Conservation (phyloP, 37 sponge, comb jelly and placozoan species). For the Diacarnus erythraeanus region DNA sequence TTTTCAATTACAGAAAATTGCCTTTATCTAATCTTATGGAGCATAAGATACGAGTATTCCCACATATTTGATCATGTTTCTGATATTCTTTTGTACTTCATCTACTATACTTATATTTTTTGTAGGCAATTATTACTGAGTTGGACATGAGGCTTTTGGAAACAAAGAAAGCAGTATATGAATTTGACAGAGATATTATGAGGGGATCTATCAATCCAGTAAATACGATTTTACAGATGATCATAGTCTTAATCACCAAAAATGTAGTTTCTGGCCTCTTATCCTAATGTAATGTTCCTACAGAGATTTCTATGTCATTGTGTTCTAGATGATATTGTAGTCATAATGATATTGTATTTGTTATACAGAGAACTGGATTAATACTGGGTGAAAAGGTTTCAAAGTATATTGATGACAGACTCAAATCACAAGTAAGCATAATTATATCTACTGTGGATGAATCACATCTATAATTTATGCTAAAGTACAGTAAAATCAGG, state of each 20-base stretch:
- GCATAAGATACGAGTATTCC: conserved; percentile 1
- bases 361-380: conserved; percentile 71
- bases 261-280: too few species aligned
- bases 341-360: not conserved
- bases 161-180: conserved; percentile 86
- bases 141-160: conserved; percentile 76
- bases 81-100: not conserved
- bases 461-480: too few species aligned
- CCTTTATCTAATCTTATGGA: not conserved
- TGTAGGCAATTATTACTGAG: conserved; percentile 85
- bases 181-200: conserved; percentile 92
- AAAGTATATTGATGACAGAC: conserved; percentile 88
- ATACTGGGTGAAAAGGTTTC: conserved; percentile 81
- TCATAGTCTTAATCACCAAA: too few species aligned
- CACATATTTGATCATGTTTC: not conserved
- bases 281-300: too few species aligned
- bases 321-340: not conserved
- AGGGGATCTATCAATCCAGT: conserved; percentile 85
- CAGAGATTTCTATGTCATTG: not conserved
- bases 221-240: too few species aligned
- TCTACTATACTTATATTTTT: conserved; percentile 3
- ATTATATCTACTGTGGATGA: not conserved
- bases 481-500: too few species aligned
- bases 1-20: not conserved
- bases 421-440: conserved; percentile 76